Percentiles rank a stretch among this genome's conserved stretches.
Conservation (phyloP, 2,888 invertebrate genomes). For the Drosophila fungiperda region DNA sequence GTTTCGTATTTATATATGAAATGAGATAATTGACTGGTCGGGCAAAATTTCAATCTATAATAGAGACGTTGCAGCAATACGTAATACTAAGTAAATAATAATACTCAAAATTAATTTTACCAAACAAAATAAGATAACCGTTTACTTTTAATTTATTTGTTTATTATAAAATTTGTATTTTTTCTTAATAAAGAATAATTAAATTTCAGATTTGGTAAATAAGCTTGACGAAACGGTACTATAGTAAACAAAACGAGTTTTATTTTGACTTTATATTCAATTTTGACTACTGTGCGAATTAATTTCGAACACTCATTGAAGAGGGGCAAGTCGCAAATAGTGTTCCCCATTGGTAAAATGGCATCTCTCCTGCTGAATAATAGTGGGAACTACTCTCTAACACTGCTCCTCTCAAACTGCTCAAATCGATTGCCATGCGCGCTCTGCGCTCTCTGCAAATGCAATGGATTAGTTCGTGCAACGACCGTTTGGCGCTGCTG, state of each 20-base stretch:
- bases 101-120: not conserved
- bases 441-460: slow-evolving; percentile 19
- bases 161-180: rapidly evolving
- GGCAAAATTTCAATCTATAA: not conserved
- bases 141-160: not conserved
- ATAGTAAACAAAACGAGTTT: rapidly evolving
- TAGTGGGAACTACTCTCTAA: not conserved
- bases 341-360: not conserved
- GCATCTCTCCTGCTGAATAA: not conserved
- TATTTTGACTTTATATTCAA: not conserved
- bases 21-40: too few relatives aligned
- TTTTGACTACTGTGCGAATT: not conserved
- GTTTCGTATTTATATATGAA: not conserved
- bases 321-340: not conserved
- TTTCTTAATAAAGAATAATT: not conserved
- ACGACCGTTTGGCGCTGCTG: slow-evolving; percentile 49
- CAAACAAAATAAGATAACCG: not conserved
- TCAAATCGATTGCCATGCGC: slow-evolving; percentile 23
- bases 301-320: not conserved
- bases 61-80: not conserved
- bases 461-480: slow-evolving; percentile 9
- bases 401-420: not conserved
- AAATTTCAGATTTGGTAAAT: not conserved
- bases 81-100: not conserved
- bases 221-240: not conserved